Percentiles rank a stretch among this genome's conserved stretches.
Evolutionary conservation across 2,888 invertebrate genomes (phyloP).

Genomic region (Leistus spinibarbis): DNA sequence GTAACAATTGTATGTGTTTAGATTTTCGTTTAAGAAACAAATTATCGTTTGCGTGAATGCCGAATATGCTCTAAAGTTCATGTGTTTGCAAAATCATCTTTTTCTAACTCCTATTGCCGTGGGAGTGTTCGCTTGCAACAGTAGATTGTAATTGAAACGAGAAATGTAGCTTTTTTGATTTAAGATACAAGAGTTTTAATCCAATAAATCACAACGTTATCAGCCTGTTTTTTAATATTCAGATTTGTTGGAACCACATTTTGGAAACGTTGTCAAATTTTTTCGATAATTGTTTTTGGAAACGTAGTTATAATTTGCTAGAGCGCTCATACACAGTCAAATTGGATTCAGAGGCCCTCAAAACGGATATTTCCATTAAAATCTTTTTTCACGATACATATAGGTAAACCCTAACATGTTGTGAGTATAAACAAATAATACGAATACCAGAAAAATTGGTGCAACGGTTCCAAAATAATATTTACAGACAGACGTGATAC

Average conservation of each 20-base stretch:
- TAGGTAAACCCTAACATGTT: too few relatives aligned
- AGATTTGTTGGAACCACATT: not conserved
- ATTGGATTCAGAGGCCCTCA: too few relatives aligned
- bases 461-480: too few relatives aligned
- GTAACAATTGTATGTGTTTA: not conserved
- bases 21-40: not conserved
- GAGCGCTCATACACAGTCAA: too few relatives aligned
- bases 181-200: not conserved
- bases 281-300: too few relatives aligned
- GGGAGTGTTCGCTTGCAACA: not conserved
- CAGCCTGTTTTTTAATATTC: not conserved
- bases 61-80: not conserved
- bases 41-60: not conserved
- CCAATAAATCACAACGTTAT: not conserved
- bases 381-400: too few relatives aligned
- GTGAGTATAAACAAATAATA: too few relatives aligned
- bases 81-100: not conserved
- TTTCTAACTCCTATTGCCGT: not conserved
- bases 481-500: too few relatives aligned
- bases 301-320: too few relatives aligned
- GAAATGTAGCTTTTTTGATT: not conserved
- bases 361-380: too few relatives aligned
- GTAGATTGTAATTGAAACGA: not conserved
- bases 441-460: too few relatives aligned
- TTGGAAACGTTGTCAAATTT: too few relatives aligned